Conservation (phyloP, 2,113 vertebrate genomes). For the Paramisgurnus dabryanus region DNA sequence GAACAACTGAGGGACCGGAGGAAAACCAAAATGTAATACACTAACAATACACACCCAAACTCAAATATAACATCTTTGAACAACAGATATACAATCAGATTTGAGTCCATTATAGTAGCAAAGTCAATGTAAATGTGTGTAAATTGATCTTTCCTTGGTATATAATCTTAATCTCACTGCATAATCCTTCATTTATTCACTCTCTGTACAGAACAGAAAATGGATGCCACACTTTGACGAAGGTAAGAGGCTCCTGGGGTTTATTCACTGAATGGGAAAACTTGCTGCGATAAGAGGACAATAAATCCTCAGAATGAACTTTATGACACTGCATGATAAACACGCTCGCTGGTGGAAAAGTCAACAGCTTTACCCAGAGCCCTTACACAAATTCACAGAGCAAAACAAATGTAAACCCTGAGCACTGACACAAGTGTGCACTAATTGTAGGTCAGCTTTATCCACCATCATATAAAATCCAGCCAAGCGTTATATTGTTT, state of each 20-base stretch:
- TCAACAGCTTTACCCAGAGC: constrained; percentile 25
- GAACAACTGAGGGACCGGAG: constrained; percentile 84
- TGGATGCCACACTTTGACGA: constrained; percentile 70
- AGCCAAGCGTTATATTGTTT: not conserved
- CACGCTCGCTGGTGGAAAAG: constrained; percentile 36
- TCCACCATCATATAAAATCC: not conserved
- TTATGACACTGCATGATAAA: constrained; percentile 32
- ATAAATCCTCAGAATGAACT: constrained; percentile 26
- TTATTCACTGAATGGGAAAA: constrained; percentile 6
- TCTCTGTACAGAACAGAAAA: constrained; percentile 70
- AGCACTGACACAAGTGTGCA: not conserved
- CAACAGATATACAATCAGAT: not conserved
- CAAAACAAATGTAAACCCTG: constrained; percentile 1
- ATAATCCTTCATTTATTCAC: not conserved
- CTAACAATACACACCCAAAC: constrained; percentile 1
- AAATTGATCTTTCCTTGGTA: too few species aligned
- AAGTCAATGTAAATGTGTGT: too few species aligned
- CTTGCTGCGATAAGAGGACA: constrained; percentile 38
- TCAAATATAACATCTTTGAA: not conserved
- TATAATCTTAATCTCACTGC: not conserved
- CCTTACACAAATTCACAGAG: constrained; percentile 20
- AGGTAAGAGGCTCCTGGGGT: constrained; percentile 59
- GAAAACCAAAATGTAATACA: constrained; percentile 74
- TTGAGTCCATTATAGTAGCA: too few species aligned
- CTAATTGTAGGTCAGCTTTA: constrained; percentile 17